Base-by-base conservation (phyloP, 2,888 invertebrate species). In the Torymus aiolomorphi region DNA sequence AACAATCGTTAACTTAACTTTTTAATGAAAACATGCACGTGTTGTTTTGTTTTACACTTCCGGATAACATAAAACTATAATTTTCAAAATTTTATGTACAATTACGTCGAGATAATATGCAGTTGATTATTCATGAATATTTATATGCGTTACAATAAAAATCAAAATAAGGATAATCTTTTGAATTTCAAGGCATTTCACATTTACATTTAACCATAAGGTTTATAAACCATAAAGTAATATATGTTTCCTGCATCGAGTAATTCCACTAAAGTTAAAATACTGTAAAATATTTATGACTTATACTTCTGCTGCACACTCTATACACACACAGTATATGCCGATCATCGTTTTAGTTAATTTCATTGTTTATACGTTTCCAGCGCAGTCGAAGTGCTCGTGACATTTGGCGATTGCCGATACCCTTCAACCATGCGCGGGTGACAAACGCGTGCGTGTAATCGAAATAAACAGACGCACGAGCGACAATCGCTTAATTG, bases 251-350 rank as follows among this genome's bases (percentile, higher is more conserved):
- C 49, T 52, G 67, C 14, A 11, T 67, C 31, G 61, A 52, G 13
- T 31, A 51, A 66, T 75, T 75, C 74, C 76, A 76, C 62, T 76
- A 76, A 54, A 42, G 20, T 56, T 69, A 69, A 76, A 76, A 42
- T 12, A 4, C 31, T 62, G 18, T 76, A 76, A 31, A 62, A 77
- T 71, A 71, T 52, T 31, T 65, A 16, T 65, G 14, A n/a, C 57
- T 63, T 31, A 51, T 65, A 42, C 42, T 59, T 56, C 31, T 24
- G 14, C 42, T 69, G 31, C 31, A 76, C 14, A 42, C 5, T 42
- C 8, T 42, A 42, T 42, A 42, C 42, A 42, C 8, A 42, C 42
- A 42, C 8, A 8, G 42, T 16, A 16, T 14, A 54, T 8, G 16
- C 31, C 3, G 20, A 18, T 42, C 57, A 59, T 59, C 56, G 74